Evolutionary conservation across 1,140 invertebrate species (phyloP), one percentile per base, ranked within the genome.

Genomic region (Zaprionus ghesquierei): DNA sequence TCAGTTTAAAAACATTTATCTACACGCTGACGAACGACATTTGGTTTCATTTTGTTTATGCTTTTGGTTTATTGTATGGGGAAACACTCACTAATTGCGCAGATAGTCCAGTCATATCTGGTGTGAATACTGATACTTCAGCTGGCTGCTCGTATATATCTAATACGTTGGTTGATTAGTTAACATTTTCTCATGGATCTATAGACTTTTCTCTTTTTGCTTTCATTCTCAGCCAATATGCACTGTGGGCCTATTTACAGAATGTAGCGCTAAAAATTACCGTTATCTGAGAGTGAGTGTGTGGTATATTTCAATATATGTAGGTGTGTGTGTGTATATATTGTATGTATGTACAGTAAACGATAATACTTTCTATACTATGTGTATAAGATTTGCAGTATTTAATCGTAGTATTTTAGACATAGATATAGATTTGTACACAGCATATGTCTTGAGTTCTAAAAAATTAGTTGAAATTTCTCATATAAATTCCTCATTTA

Each of bases 1-100:
- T 41, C 23, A 20, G 50, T 61, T 82, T 81, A 87, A 86, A 86
- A 86, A 86, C 82, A 86, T 87, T 87, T 87, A 86, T 81, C 82
- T 86, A 86, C 82, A 86, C 75, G 60, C 63, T 80, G 82, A 81
- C 82, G 71, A 87, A 82, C 79, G 76, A 87, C 72, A 69, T 46
- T 35, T 35, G 1, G 33, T 12, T 35, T 35, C 2, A 35, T 5
- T 41, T 41, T 44, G 4, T 20, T 18, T 20, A 1, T 41, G 18
- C 0, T 35, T 35, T 41, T 15, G 35, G 70, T 73, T 86, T 82
- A 87, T 63, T 87, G 75, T 86, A 74, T 74, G 87, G 87, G 79
- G 68, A 81, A 87, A 87, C 82, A 82, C 79, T 81, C 74, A 79
- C 35, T 41, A 63, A 56, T 60, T 81, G 53, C 63, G 64, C 74